Conservation (phyloP, 2,797 vertebrate genomes). For the Cossypha dichroa region DNA sequence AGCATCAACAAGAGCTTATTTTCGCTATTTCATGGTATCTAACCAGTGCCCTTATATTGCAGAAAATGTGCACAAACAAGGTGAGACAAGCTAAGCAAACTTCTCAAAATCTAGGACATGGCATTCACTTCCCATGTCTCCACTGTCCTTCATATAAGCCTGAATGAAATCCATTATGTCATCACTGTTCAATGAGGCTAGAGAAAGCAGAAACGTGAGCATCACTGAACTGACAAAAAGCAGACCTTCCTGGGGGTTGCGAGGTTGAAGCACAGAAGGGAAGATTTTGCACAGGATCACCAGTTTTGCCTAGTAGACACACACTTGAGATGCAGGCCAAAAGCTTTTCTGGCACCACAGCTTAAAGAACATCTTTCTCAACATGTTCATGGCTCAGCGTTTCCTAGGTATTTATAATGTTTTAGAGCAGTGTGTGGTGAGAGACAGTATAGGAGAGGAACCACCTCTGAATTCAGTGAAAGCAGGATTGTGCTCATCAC, state of each 20-base stretch:
- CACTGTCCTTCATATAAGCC: neutral
- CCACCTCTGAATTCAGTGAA: neutral
- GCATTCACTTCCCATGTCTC: neutral
- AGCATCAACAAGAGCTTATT: neutral
- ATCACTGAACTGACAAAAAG: neutral
- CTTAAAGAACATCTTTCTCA: neutral
- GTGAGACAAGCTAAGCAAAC: neutral
- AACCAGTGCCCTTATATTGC: neutral
- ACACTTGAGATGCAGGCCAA: neutral
- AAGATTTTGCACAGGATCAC: neutral
- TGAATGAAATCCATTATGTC: neutral
- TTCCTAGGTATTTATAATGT: neutral
- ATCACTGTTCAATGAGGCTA: neutral
- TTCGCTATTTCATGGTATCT: neutral
- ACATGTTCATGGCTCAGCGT: accelerated
- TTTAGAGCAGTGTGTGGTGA: neutral
- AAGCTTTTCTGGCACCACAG: neutral
- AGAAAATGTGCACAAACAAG: neutral
- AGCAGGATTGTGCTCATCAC: neutral
- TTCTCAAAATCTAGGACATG: neutral
- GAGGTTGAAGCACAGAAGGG: neutral
- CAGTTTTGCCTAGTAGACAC: neutral
- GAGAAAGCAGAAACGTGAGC: neutral
- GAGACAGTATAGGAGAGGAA: neutral
- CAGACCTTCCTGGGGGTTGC: neutral